phyloP scores from a whole-genome alignment of 2,113 vertebrate species.

The Thunnus thynnus region DNA sequence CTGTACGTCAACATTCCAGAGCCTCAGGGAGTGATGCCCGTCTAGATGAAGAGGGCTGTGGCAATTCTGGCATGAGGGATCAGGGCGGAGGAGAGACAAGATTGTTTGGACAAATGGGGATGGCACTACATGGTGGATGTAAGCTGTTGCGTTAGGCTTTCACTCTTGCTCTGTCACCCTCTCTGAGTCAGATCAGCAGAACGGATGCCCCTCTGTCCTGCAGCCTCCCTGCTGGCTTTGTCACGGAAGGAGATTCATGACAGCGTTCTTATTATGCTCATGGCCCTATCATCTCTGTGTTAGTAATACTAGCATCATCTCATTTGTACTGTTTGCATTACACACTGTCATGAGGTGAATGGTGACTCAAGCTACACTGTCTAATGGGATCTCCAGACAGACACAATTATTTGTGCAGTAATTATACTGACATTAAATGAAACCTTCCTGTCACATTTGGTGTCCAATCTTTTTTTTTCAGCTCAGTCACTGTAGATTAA shows the following conservation, averaged over 20 bases:
- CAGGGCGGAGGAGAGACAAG: constrained; percentile 56
- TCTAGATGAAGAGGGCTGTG: constrained; percentile 63
- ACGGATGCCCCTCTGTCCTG: constrained; percentile 43
- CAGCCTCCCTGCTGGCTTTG: constrained; percentile 34
- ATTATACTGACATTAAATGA: constrained; percentile 53
- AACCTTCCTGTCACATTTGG: constrained; percentile 38
- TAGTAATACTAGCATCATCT: constrained; percentile 49
- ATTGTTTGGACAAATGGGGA: constrained; percentile 73
- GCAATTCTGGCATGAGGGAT: constrained; percentile 72
- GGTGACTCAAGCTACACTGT: constrained; percentile 37
- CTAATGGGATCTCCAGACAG: constrained; percentile 54
- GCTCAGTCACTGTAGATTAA: constrained; percentile 42
- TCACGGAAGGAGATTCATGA: constrained; percentile 25
- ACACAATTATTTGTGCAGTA: constrained; percentile 53
- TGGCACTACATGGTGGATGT: constrained; percentile 59
- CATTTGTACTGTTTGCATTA: constrained; percentile 54
- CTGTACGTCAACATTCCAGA: constrained; percentile 70
- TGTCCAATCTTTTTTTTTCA: constrained; percentile 13
- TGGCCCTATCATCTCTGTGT: constrained; percentile 44
- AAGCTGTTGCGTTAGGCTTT: constrained; percentile 60
- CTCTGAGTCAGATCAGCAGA: constrained; percentile 55
- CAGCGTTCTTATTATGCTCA: constrained; percentile 14
- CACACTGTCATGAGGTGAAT: constrained; percentile 53
- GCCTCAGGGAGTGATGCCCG: constrained; percentile 65
- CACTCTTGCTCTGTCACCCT: constrained; percentile 55